phyloP scores from a whole-genome alignment of 2,797 vertebrate species.

The Sebastiscus tertius region DNA sequence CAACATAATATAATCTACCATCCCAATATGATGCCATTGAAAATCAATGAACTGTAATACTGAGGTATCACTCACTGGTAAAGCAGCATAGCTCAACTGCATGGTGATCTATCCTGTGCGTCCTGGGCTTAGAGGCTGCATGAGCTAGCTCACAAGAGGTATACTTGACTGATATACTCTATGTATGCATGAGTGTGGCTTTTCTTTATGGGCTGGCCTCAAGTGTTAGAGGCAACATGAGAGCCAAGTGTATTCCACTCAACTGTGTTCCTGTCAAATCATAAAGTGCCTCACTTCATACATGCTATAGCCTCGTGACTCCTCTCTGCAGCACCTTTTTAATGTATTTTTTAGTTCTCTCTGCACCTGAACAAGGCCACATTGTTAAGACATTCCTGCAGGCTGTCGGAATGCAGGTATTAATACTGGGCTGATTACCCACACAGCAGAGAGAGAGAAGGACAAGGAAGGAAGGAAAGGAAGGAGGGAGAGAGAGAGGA shows the following conservation, averaged over 20 bases:
- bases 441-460: slow-evolving; percentile 36
- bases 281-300: background rate
- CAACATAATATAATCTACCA: background rate
- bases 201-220: slow-evolving; percentile 14
- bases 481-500: slow-evolving; percentile 12
- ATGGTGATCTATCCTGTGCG: background rate
- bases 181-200: background rate
- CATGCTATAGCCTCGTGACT: slow-evolving; percentile 5
- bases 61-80: background rate
- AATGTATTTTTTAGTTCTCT: slow-evolving; percentile 51
- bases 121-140: background rate
- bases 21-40: background rate
- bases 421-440: slow-evolving; percentile 79
- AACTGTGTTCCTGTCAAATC: background rate
- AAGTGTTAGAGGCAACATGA: slow-evolving; percentile 10
- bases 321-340: slow-evolving; percentile 10
- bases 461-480: background rate
- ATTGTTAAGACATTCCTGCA: slow-evolving; percentile 84
- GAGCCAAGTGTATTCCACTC: slow-evolving; percentile 26
- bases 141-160: background rate
- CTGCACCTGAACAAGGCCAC: slow-evolving; percentile 79
- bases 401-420: slow-evolving; percentile 85
- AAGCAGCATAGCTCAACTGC: slow-evolving; percentile 13
- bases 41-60: background rate
- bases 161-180: background rate